These are phyloP conservation scores for Notamacropus eugenii DNA, from an alignment of 2,797 vertebrate genomes.

Conservation along the genomic window DNA sequence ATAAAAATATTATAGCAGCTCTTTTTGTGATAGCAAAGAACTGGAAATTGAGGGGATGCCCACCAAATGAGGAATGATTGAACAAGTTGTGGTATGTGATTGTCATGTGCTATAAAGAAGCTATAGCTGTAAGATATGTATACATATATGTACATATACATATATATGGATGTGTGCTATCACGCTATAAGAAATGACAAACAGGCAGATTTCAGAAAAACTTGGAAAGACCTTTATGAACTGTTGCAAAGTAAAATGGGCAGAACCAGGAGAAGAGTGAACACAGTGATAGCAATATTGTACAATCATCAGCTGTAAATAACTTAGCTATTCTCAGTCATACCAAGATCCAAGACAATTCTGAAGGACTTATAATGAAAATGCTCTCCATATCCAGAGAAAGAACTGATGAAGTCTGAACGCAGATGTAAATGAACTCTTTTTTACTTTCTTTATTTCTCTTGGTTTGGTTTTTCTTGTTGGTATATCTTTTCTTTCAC, in stretches of 20 bases:
- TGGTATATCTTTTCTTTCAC: neutral
- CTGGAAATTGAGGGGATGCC: neutral
- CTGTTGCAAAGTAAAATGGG: neutral
- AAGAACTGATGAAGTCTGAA: neutral
- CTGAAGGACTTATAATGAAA: neutral
- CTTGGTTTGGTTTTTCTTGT: neutral
- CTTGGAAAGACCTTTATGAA: neutral
- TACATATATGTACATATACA: too few relatives aligned
- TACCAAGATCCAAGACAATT: neutral
- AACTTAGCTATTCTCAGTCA: neutral
- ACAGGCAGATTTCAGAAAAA: neutral
- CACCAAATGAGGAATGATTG: neutral
- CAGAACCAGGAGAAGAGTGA: neutral
- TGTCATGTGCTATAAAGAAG: neutral
- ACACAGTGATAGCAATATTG: neutral
- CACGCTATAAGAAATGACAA: neutral
- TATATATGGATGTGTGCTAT: too few relatives aligned
- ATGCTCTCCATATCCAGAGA: neutral
- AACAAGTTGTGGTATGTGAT: neutral
- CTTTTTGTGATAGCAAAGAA: neutral
- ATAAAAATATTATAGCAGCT: neutral
- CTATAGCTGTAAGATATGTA: too few relatives aligned
- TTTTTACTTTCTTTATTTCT: neutral
- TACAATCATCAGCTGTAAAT: neutral
- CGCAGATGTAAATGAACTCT: neutral